A percentile compares a stretch with the other conserved stretches of the same genome.
These are phyloP conservation scores for Cinclus mexicanus DNA, from an alignment of 2,113 vertebrate genomes.

Conservation along the genomic window DNA sequence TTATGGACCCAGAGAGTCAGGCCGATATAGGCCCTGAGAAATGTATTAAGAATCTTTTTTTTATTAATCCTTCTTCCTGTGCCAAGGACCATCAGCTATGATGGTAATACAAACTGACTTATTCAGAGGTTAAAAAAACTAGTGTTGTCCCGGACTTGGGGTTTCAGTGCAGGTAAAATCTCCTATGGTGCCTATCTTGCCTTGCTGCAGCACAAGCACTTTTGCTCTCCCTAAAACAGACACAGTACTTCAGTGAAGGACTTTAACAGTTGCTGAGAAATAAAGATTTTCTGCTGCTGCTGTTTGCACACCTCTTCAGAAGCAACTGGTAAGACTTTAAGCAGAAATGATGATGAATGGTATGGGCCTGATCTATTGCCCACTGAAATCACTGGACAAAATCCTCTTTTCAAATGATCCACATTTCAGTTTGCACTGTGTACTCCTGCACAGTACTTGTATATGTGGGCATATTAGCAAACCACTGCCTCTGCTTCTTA, in stretches of 20 bases:
- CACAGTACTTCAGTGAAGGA: not conserved
- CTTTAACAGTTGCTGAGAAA: not conserved
- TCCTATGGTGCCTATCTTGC: not conserved
- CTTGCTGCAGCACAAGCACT: not conserved
- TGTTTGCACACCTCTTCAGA: not conserved
- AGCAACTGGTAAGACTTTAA: not conserved
- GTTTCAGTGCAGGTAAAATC: not conserved
- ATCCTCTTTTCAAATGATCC: not conserved
- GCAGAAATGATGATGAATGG: not conserved
- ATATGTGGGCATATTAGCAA: not conserved
- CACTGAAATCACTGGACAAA: not conserved
- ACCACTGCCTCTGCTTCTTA: not conserved
- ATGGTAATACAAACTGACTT: constrained; percentile 1
- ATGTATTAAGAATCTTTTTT: not conserved
- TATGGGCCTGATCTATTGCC: not conserved
- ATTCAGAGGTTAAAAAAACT: not conserved
- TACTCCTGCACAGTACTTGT: not conserved
- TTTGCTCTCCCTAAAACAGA: not conserved
- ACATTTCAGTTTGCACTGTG: not conserved
- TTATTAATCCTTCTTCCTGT: not conserved
- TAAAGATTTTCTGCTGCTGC: not conserved
- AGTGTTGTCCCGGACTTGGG: not conserved
- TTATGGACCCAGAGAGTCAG: not conserved
- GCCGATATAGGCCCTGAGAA: not conserved
- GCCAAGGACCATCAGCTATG: not conserved